phyloP scores from a whole-genome alignment of 2,797 vertebrate species.

The Uromys caudimaculatus region DNA sequence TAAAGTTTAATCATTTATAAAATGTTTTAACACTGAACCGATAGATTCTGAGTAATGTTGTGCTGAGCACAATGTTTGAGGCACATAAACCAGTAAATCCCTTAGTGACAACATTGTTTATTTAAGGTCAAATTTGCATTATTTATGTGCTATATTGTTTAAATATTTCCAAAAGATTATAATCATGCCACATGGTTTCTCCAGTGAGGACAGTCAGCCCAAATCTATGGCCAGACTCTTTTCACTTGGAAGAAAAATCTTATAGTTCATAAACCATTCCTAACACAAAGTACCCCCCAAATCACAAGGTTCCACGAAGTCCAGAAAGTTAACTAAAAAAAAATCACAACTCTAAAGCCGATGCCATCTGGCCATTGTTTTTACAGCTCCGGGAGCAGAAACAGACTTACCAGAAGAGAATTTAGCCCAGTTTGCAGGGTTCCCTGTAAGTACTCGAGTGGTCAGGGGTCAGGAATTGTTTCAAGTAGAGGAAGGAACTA shows the following conservation, averaged over 20 bases:
- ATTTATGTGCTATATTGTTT: constrained; percentile 29
- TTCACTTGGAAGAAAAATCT: constrained; percentile 37
- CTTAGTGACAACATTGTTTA: constrained; percentile 55
- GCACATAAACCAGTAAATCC: constrained; percentile 51
- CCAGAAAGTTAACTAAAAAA: constrained; percentile 49
- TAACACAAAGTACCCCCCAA: constrained; percentile 29
- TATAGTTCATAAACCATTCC: constrained; percentile 25
- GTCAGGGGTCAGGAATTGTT: background rate
- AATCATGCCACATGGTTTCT: constrained; percentile 38
- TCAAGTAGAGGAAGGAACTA: background rate
- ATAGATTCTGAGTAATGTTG: constrained; percentile 51
- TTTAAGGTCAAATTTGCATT: constrained; percentile 64
- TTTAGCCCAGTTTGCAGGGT: background rate
- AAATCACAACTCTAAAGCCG: background rate
- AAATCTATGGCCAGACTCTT: background rate
- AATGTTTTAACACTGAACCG: constrained; percentile 50
- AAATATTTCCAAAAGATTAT: constrained; percentile 62
- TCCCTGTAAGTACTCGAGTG: background rate
- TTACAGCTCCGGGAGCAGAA: background rate
- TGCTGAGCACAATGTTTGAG: constrained; percentile 48
- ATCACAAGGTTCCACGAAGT: background rate
- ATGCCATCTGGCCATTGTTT: background rate
- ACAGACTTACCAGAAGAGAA: background rate
- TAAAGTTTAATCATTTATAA: constrained; percentile 31
- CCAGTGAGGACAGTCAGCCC: background rate